phyloP scores from a whole-genome alignment of 2,888 invertebrate genomes.

The Lucinisca nassula region DNA sequence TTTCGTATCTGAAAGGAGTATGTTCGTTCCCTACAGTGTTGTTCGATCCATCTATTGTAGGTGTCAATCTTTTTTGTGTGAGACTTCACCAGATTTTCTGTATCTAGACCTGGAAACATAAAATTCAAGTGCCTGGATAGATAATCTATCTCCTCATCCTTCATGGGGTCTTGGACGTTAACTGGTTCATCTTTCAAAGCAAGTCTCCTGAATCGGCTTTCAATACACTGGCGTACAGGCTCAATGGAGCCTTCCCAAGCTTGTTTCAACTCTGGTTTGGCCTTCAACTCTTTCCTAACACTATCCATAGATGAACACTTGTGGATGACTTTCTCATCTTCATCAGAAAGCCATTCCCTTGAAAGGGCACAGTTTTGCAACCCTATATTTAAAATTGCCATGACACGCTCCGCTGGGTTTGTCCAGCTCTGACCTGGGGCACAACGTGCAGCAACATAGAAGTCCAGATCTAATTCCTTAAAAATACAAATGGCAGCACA shows the following conservation, averaged over 20 bases:
- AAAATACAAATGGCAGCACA: conserved; percentile 60
- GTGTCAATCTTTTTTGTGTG: conserved; percentile 33
- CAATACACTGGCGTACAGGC: not conserved
- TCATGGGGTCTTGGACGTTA: conserved; percentile 20
- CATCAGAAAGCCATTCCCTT: not conserved
- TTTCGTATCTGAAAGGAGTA: conserved; percentile 58
- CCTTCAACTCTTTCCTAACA: not conserved
- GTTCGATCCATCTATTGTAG: conserved; percentile 21
- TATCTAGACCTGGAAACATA: conserved; percentile 49
- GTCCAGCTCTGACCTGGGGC: conserved; percentile 60
- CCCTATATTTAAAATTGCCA: conserved; percentile 55
- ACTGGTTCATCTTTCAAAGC: conserved; percentile 41
- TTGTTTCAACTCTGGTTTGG: conserved; percentile 13
- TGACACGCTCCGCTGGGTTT: conserved; percentile 63
- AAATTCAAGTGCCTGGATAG: conserved; percentile 39
- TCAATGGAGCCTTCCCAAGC: conserved; percentile 31
- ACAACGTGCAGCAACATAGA: conserved; percentile 52
- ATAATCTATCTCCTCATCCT: conserved; percentile 37
- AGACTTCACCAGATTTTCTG: conserved; percentile 35
- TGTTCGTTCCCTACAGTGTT: conserved; percentile 35
- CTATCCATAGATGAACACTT: conserved; percentile 27
- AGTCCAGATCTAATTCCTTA: conserved; percentile 56
- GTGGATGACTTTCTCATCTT: conserved; percentile 6
- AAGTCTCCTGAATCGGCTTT: conserved; percentile 24
- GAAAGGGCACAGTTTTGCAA: conserved; percentile 40